These are phyloP conservation scores for Ailuropoda melanoleuca DNA, from an alignment of 2,113 vertebrate genomes.

Conservation along the genomic window DNA sequence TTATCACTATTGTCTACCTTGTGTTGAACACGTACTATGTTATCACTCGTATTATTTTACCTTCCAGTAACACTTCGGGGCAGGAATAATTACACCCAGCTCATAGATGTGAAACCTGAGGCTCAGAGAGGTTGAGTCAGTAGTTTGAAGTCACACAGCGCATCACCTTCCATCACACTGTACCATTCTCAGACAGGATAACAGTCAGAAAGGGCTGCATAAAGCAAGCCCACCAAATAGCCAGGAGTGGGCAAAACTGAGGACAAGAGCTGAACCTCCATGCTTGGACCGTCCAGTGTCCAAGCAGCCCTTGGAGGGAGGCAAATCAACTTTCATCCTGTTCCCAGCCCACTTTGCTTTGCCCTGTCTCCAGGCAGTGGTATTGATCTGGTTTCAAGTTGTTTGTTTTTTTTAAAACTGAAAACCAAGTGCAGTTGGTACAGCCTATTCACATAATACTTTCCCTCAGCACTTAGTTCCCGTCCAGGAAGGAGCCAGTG, in stretches of 20 bases:
- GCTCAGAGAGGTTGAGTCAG: not conserved
- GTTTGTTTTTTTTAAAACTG: not conserved
- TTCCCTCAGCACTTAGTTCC: not conserved
- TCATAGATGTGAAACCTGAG: not conserved
- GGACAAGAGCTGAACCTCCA: not conserved
- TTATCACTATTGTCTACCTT: not conserved
- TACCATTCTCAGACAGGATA: not conserved
- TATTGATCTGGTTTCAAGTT: slow-evolving; percentile 12
- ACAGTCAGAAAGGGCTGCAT: not conserved
- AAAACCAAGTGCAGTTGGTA: not conserved
- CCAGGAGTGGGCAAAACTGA: not conserved
- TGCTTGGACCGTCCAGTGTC: not conserved
- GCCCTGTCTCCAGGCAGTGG: not conserved
- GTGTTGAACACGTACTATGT: not conserved
- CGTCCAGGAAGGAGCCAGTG: not conserved
- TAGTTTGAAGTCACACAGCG: not conserved
- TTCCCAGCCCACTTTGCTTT: not conserved
- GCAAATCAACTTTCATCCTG: not conserved
- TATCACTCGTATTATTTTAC: not conserved
- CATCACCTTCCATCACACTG: not conserved
- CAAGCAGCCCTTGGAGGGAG: not conserved
- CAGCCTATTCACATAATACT: not conserved
- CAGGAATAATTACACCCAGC: not conserved
- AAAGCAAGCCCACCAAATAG: not conserved
- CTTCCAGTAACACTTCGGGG: not conserved